A percentile compares a stretch with the other conserved stretches of the same genome.
Conservation (phyloP, 2,797 vertebrate species). For the Numenius phaeopus region DNA sequence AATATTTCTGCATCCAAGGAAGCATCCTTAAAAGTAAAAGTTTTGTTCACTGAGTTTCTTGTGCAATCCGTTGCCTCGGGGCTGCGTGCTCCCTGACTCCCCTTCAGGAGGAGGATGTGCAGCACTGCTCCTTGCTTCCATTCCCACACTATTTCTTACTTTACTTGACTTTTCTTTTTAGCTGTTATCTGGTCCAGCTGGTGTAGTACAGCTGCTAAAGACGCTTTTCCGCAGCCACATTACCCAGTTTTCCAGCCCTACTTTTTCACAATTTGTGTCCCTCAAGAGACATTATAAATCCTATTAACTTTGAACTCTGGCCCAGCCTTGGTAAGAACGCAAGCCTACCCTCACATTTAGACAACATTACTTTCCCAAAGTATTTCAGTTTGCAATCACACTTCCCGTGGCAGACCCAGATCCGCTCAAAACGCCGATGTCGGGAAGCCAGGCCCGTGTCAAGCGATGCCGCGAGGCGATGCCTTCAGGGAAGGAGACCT, state of each 20-base stretch:
- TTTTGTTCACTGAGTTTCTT: neutral
- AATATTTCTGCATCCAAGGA: neutral
- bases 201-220: constrained; percentile 44
- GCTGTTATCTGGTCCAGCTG: constrained; percentile 60
- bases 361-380: neutral
- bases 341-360: neutral
- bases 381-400: neutral
- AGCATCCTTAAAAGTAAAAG: neutral
- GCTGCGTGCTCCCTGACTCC: neutral
- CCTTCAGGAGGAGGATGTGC: neutral
- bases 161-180: constrained; percentile 4
- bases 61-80: neutral
- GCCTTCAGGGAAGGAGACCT: neutral
- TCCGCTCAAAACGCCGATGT: neutral
- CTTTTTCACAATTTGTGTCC: constrained; percentile 60
- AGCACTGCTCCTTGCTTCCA: neutral
- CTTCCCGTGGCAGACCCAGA: neutral
- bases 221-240: constrained; percentile 32
- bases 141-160: constrained; percentile 60
- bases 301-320: constrained; percentile 58
- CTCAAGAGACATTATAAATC: constrained; percentile 54
- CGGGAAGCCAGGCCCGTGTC: neutral
- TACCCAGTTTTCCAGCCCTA: constrained; percentile 20
- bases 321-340: constrained; percentile 35
- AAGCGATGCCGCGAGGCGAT: rapidly evolving